Evolutionary conservation across 1,140 invertebrate genomes (phyloP), one percentile per base, ranked within the genome.

Genomic region (Bombus confusus): DNA sequence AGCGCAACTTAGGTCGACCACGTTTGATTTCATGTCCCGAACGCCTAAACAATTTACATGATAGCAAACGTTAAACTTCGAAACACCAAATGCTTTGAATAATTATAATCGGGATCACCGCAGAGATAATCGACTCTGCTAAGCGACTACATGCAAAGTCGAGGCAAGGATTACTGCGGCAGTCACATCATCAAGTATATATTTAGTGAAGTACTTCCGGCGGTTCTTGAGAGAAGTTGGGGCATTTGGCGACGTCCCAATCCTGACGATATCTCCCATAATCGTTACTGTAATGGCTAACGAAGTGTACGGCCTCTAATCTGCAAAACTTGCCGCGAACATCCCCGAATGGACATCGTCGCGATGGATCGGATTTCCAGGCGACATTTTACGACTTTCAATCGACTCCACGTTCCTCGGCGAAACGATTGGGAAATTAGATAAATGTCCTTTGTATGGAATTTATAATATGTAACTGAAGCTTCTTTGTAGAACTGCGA

Each of bases 241-340:
- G 47, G 69, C 81, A 39, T 59, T 84, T 84, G 82, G 82, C 82
- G 2, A 43, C 25, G 47, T 62, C 79, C 82, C 82, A 84, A 84
- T 83, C 66, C 31, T 41, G 52, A 39, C 37, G 37, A 59, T 69
- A 75, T 18, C 62, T 18, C 76, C 59, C 75, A 72, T 84, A 84
- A 84, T 79, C 75, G 76, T 79, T 79, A 69, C 15, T 9, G 66
- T 39, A 79, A 71, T 31, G 12, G 31, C 47, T 47, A 13, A 4
- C 39, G 31, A 39, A 62, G 52, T 41, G 37, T 66, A 31, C 59
- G n/a, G 82, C 41, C 66, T 47, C 82, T 84, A 84, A 79, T 84
- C 82, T 79, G 66, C 47, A 68, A 79, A 79, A 84, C 66, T 84
- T 71, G 31, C 75, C 13, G 28, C 22, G n/a, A 5, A 79, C 39